These are phyloP conservation scores for Drosophila orena DNA, from an alignment of 1,140 invertebrate genomes.

Conservation along the genomic window DNA sequence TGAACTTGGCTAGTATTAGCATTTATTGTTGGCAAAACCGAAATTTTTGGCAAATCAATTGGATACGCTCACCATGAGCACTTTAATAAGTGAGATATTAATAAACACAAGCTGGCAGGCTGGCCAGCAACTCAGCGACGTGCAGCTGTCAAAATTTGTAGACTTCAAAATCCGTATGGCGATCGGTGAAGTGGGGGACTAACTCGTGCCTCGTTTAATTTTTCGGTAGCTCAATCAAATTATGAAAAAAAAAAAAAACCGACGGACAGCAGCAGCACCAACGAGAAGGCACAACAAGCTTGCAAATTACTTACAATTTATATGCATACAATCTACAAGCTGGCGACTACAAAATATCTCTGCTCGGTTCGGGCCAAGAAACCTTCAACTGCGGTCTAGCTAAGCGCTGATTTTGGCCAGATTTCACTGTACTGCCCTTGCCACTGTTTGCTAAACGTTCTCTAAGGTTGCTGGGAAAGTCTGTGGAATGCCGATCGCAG, in stretches of 20 bases:
- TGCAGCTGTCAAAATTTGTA: slow-evolving; percentile 35
- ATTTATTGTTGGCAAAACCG: slow-evolving; percentile 23
- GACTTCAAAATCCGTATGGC: slow-evolving; percentile 4
- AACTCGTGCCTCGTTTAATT: slow-evolving; percentile 43
- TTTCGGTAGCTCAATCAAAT: slow-evolving; percentile 54
- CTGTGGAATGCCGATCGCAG: slow-evolving; percentile 21
- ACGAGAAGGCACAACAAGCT: slow-evolving; percentile 10
- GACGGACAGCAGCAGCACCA: slow-evolving; percentile 4
- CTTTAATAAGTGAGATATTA: slow-evolving; percentile 50
- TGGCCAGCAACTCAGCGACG: slow-evolving; percentile 21
- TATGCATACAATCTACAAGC: slow-evolving; percentile 35
- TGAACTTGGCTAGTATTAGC: slow-evolving; percentile 29
- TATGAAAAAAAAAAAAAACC: slow-evolving; percentile 21
- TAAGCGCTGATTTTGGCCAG: slow-evolving; percentile 34
- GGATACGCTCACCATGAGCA: slow-evolving; percentile 37
- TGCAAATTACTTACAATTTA: slow-evolving; percentile 51
- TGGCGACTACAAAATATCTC: slow-evolving; percentile 16
- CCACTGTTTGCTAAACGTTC: slow-evolving; percentile 46
- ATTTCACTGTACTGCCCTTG: slow-evolving; percentile 40
- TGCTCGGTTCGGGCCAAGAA: slow-evolving; percentile 2
- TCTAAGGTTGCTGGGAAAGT: slow-evolving; percentile 44
- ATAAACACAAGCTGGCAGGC: slow-evolving; percentile 42
- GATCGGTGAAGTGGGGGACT: slow-evolving; percentile 4
- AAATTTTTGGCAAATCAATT: slow-evolving; percentile 48
- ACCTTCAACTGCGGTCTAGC: slow-evolving; percentile 48